These are phyloP conservation scores for Scaptomyza montana DNA, from an alignment of 1,140 invertebrate genomes.

Conservation along the genomic window DNA sequence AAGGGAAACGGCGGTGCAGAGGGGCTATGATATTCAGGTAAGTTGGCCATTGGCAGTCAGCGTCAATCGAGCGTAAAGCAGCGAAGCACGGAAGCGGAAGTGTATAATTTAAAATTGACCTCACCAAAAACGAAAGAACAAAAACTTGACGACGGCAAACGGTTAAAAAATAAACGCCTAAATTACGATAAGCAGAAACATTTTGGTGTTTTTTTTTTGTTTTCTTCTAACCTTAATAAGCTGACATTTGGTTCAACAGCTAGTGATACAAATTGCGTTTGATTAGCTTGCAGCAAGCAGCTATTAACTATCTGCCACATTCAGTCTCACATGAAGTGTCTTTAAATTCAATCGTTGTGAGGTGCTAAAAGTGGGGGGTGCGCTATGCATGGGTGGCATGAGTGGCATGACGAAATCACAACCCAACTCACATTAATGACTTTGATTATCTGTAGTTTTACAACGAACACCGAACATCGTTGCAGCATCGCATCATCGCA, in stretches of 20 bases:
- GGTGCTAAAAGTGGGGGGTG: conserved; percentile 1
- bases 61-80: conserved; percentile 72
- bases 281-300: conserved; percentile 23
- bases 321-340: neutral
- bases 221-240: conserved; percentile 47
- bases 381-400: too few relatives aligned
- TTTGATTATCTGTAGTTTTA: conserved; percentile 48
- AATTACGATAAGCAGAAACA: conserved; percentile 71
- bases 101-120: conserved; percentile 82
- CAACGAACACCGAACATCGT: conserved; percentile 12
- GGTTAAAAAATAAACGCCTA: conserved; percentile 50
- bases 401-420: neutral
- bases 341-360: conserved; percentile 27
- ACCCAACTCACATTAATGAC: conserved; percentile 29
- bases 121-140: conserved; percentile 31
- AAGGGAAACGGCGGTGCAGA: too few relatives aligned
- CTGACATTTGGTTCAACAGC: conserved; percentile 20
- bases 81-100: conserved; percentile 70
- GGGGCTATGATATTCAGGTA: conserved; percentile 6
- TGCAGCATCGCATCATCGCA: neutral
- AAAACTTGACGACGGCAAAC: neutral
- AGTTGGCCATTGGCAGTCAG: conserved; percentile 25
- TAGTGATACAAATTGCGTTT: conserved; percentile 35
- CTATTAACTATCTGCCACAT: neutral
- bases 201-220: conserved; percentile 14